These are phyloP conservation scores for Coenobita brevimanus DNA, from an alignment of 1,140 invertebrate genomes.

Conservation along the genomic window DNA sequence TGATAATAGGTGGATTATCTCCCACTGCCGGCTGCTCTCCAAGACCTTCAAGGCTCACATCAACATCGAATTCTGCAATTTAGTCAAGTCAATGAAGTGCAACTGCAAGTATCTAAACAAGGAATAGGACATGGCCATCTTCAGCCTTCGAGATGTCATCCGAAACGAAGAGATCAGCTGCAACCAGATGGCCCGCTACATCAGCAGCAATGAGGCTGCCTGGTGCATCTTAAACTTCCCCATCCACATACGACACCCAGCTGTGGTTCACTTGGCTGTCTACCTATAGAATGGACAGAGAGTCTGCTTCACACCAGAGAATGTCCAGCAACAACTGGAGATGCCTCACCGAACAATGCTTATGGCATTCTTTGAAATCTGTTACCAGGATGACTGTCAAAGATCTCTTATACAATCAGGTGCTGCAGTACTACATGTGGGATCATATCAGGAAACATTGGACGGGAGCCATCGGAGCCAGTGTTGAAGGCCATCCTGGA, in stretches of 20 bases:
- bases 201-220: no score
- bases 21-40: not conserved
- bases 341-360: not conserved
- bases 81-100: no score
- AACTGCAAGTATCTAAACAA: no score
- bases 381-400: not conserved
- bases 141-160: no score
- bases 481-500: not conserved
- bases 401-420: not conserved
- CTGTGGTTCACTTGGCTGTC: not conserved
- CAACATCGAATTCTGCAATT: no score
- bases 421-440: not conserved
- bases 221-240: no score
- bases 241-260: not conserved
- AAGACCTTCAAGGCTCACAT: slow-evolving; percentile 11
- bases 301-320: not conserved
- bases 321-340: not conserved
- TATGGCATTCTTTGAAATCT: not conserved
- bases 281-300: not conserved
- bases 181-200: no score
- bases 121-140: no score
- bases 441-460: not conserved
- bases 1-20: not conserved
- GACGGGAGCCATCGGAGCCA: not conserved
- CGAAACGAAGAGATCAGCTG: no score